These are phyloP conservation scores for Falco columbarius DNA, from an alignment of 2,797 vertebrate genomes.

Conservation along the genomic window DNA sequence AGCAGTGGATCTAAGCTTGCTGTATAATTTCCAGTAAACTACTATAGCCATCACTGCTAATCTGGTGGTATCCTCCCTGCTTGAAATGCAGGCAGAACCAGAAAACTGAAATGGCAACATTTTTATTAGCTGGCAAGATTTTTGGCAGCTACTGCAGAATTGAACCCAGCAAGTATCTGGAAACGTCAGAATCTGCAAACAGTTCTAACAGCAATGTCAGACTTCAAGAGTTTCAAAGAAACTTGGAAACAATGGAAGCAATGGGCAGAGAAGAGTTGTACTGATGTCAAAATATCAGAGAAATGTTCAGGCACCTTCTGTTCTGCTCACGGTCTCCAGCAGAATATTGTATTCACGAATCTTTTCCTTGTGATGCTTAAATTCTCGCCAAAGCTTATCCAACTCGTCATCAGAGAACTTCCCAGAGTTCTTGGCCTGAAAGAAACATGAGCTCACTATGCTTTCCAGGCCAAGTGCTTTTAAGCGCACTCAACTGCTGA, in stretches of 20 bases:
- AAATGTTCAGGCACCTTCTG: conserved; percentile 82
- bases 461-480: neutral
- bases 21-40: neutral
- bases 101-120: neutral
- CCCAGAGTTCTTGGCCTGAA: conserved; percentile 88
- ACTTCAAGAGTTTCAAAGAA: neutral
- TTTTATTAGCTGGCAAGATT: neutral
- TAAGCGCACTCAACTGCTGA: neutral
- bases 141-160: neutral
- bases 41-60: neutral
- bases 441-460: neutral
- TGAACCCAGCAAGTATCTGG: neutral
- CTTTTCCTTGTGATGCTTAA: conserved; percentile 94
- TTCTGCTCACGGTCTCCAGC: conserved; percentile 89
- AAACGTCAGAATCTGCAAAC: conserved; percentile 10
- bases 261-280: neutral
- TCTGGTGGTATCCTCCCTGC: neutral
- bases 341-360: conserved; percentile 90
- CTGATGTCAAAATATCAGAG: neutral
- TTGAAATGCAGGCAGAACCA: neutral
- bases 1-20: neutral
- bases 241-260: neutral
- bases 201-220: neutral
- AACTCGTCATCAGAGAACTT: conserved; percentile 92
- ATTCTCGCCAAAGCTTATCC: conserved; percentile 88